Base-by-base conservation (phyloP, 2,797 vertebrate genomes). In the Linurgus olivaceus region DNA sequence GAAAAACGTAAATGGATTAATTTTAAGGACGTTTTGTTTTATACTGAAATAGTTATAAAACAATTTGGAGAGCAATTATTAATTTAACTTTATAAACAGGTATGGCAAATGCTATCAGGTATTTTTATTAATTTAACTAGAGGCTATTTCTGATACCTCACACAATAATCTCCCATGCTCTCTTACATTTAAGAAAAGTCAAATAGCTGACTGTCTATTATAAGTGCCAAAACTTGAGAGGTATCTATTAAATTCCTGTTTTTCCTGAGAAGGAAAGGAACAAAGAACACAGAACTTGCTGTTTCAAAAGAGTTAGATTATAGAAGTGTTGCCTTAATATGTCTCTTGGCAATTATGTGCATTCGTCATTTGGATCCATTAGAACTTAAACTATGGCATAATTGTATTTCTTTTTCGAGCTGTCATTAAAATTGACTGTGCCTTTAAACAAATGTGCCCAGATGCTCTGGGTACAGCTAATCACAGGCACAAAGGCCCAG, bases 401-500 rank as follows among this genome's bases (percentile, higher is more conserved):
- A 71, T 16, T 57, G 54, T 28, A 28, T 42, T 57, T 58, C 61
- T n/a, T 66, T 74, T 55, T n/a, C 12, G 13, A 83, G 52, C 58
- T 68, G 63, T 37, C 79, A 68, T 81, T 90, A 88, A 88, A 83
- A 93, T 28, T 67, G 76, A 66, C 93, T 90, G 76, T 52, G 83
- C 51, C 90, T 96, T 96, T 94, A 94, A 96, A 92, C 13, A 66
- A 96, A 81, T 19, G 88, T 88, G 73, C 71, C 70, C 91, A 79
- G 86, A 96, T 94, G 88, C 93, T 92, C 40, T 2, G 93, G 70
- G 59, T 73, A 86, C 77, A 92, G 90, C 88, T 97, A 96, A 96
- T 96, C 90, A 82, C 77, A 93, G 74, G 83, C 92, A 96, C 93
- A 97, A 96, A 92, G 90, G 74, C 94, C 44, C 88, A 94, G 86